Evolutionary conservation across 2,113 vertebrate genomes (phyloP).

Genomic region (Xyrauchen texanus): DNA sequence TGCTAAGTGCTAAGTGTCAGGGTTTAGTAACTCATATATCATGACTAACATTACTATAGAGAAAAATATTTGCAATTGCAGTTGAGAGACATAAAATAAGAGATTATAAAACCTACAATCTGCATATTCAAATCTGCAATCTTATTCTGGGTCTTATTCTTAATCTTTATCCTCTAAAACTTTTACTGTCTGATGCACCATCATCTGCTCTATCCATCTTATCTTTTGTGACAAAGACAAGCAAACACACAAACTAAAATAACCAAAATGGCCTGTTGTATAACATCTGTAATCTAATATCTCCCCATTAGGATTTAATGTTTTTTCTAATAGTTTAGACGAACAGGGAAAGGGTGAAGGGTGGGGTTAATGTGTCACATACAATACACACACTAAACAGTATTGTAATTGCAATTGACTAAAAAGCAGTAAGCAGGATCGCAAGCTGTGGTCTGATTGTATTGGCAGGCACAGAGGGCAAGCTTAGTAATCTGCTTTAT

Average conservation of each 20-base stretch:
- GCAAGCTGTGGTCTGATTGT: constrained; percentile 61
- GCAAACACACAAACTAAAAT: not conserved
- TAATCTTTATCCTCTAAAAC: constrained; percentile 12
- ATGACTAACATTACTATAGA: no score
- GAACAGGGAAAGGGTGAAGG: constrained; percentile 15
- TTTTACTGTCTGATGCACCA: constrained; percentile 5
- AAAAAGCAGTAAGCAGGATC: constrained; percentile 57
- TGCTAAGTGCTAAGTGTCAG: no score
- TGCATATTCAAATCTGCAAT: not conserved
- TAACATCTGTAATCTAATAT: constrained; percentile 37
- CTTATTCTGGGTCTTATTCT: constrained; percentile 3
- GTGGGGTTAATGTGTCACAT: constrained; percentile 12
- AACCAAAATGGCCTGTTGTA: constrained; percentile 6
- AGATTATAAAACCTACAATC: not conserved
- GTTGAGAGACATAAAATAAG: not conserved
- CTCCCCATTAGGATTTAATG: constrained; percentile 55
- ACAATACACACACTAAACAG: constrained; percentile 52
- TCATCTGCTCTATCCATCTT: constrained; percentile 19
- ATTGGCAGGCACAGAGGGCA: constrained; percentile 57
- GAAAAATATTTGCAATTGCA: no score
- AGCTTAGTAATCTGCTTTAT: constrained; percentile 65
- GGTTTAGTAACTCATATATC: not conserved
- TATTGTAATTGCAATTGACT: constrained; percentile 71
- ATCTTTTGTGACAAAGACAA: constrained; percentile 14
- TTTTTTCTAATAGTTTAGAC: constrained; percentile 55